Conservation (phyloP, 2,113 vertebrate species). For the Rattus norvegicus region DNA sequence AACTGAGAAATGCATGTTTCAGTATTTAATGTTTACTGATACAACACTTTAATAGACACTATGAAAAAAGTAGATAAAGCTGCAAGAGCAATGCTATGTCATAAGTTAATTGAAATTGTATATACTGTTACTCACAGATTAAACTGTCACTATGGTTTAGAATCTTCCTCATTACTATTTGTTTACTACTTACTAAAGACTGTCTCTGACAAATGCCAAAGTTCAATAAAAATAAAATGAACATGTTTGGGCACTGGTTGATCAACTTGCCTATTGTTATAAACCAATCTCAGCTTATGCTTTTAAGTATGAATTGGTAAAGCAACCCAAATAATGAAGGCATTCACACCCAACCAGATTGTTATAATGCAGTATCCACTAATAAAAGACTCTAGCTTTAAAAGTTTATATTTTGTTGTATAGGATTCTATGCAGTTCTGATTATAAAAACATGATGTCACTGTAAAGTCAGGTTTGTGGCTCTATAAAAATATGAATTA, state of each 20-base stretch:
- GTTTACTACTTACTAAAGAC: not conserved
- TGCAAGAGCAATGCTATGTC: not conserved
- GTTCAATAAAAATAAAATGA: not conserved
- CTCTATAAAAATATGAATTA: constrained; percentile 73
- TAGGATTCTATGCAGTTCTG: constrained; percentile 85
- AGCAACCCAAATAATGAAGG: not conserved
- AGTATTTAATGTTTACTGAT: not conserved
- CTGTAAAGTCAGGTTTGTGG: constrained; percentile 87
- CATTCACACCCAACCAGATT: fast-evolving
- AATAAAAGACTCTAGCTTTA: not conserved
- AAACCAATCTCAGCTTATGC: not conserved
- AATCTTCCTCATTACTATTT: not conserved
- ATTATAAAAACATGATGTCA: constrained; percentile 80
- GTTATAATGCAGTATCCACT: not conserved
- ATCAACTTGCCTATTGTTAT: not conserved
- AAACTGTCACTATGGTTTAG: not conserved
- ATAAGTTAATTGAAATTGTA: not conserved
- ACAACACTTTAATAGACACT: not conserved
- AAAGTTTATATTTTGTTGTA: constrained; percentile 80
- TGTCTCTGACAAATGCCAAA: not conserved
- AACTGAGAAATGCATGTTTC: not conserved
- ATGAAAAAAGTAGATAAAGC: not conserved
- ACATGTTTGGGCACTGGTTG: not conserved
- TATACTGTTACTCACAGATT: not conserved
- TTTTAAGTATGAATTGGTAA: not conserved